A percentile compares a stretch with the other conserved stretches of the same genome.
phyloP scores from a whole-genome alignment of 2,797 vertebrate genomes.

The Melanotaenia nigrans region DNA sequence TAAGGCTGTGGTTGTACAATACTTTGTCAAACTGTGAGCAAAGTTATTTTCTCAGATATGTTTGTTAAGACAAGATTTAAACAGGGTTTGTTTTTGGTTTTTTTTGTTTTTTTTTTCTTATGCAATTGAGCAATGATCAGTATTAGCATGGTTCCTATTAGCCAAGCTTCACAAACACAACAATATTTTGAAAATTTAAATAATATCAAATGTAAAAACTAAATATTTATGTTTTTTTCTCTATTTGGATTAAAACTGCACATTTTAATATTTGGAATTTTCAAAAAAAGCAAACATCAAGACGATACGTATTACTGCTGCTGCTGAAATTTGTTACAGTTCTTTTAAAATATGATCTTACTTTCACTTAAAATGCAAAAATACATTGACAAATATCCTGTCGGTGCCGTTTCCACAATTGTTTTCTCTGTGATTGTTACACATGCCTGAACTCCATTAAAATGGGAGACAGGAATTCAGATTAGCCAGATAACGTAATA shows the following conservation, averaged over 20 bases:
- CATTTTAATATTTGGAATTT: background rate
- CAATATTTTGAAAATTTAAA: background rate
- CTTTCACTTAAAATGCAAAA: background rate
- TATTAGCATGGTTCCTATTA: background rate
- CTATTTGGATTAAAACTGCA: background rate
- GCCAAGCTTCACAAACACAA: background rate
- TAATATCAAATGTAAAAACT: background rate
- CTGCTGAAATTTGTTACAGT: conserved; percentile 1
- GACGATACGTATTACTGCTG: background rate
- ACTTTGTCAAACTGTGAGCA: too few relatives aligned
- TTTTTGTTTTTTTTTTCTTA: background rate
- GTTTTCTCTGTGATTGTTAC: conserved; percentile 16
- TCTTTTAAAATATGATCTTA: background rate
- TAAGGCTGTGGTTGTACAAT: background rate
- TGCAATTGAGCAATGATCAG: background rate
- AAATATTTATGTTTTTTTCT: background rate
- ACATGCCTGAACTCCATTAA: conserved; percentile 17
- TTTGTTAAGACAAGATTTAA: background rate
- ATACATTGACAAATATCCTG: conserved; percentile 4
- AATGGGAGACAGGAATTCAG: conserved; percentile 37
- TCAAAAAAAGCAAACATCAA: background rate
- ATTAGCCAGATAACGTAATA: conserved; percentile 28
- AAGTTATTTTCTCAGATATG: background rate
- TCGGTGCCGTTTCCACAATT: conserved; percentile 2
- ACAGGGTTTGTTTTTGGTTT: too few relatives aligned